Percentiles rank a stretch among this genome's conserved stretches.
Conservation (phyloP, 2,888 invertebrate genomes). For the Trisateles emortualis region DNA sequence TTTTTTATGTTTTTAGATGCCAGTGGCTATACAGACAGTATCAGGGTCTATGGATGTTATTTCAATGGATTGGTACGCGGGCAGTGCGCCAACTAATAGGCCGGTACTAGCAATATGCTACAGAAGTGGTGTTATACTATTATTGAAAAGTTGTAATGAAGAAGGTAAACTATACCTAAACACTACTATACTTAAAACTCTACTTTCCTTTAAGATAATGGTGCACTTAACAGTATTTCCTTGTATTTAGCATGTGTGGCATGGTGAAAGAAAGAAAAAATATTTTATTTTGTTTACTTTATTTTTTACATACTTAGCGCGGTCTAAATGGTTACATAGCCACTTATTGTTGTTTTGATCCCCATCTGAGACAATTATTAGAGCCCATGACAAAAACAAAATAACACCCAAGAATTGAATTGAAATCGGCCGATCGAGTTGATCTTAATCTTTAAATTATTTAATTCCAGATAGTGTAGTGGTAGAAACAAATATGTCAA, state of each 20-base stretch:
- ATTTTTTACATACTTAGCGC: too few species aligned
- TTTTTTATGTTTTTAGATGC: slow-evolving; percentile 87
- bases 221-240: too few species aligned
- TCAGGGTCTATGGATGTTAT: slow-evolving; percentile 89
- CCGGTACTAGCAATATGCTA: slow-evolving; percentile 95
- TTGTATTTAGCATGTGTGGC: too few species aligned
- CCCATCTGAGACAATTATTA: too few species aligned
- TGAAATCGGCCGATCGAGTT: neutral
- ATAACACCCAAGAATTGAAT: too few species aligned
- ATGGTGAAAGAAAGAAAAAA: too few species aligned
- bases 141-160: slow-evolving; percentile 96
- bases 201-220: too few species aligned
- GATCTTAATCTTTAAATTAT: neutral
- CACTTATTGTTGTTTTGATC: too few species aligned
- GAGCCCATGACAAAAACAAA: too few species aligned
- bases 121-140: slow-evolving; percentile 93
- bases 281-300: too few species aligned
- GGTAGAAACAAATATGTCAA: slow-evolving; percentile 93
- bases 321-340: too few species aligned
- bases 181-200: neutral
- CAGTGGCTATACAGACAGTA: slow-evolving; percentile 89
- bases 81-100: slow-evolving; percentile 90
- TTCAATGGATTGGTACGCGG: slow-evolving; percentile 95
- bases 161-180: slow-evolving; percentile 85
- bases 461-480: slow-evolving; percentile 90